Evolutionary conservation across 2,113 vertebrate genomes (phyloP).

Genomic region (Trematocara variabile): DNA sequence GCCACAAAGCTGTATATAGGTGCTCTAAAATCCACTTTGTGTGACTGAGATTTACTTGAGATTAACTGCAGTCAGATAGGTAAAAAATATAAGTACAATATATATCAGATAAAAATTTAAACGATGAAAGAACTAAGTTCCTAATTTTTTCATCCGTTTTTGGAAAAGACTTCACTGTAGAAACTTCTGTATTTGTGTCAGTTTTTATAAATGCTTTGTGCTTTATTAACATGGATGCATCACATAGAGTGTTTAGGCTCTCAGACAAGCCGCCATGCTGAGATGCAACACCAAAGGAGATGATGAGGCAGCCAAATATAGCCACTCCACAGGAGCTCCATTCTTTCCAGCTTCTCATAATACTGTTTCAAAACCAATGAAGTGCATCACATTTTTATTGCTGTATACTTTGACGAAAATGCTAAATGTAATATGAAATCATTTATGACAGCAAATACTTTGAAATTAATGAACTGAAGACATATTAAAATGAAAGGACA

Average conservation of each 20-base stretch:
- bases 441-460: neutral
- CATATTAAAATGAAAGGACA: neutral
- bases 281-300: conserved; percentile 7
- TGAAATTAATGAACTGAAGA: neutral
- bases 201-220: neutral
- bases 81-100: neutral
- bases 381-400: neutral
- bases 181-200: neutral
- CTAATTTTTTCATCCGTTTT: neutral
- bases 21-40: neutral
- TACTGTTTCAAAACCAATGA: neutral
- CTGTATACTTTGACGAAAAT: neutral
- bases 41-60: neutral
- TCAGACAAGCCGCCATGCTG: neutral
- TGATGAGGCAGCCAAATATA: conserved; percentile 36
- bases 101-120: neutral
- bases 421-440: neutral
- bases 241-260: neutral
- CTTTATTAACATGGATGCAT: neutral
- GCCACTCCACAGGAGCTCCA: neutral
- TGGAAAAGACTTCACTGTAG: neutral
- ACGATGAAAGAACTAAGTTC: neutral
- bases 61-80: neutral
- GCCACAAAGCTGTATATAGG: neutral
- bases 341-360: neutral